Conservation (phyloP, 2,888 invertebrate genomes). For the Harpagoxenus sublaevis region DNA sequence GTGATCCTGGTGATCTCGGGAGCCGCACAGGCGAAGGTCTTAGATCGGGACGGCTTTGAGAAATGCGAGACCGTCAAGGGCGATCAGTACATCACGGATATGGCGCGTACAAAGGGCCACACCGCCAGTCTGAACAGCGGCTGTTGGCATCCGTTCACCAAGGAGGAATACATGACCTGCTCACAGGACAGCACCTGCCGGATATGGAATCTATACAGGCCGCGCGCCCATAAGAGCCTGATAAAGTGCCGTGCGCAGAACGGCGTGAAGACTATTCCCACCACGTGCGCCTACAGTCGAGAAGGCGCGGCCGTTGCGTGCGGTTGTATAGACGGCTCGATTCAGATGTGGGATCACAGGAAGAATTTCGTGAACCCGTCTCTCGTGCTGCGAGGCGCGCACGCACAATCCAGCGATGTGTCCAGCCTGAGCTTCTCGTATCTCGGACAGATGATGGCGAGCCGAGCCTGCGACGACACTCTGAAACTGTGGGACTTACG, state of each 20-base stretch:
- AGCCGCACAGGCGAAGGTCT: slow-evolving; percentile 96
- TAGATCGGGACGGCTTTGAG: slow-evolving; percentile 98
- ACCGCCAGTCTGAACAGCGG: slow-evolving; percentile 95
- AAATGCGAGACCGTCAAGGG: slow-evolving; percentile 90
- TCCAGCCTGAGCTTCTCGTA: slow-evolving; percentile 96
- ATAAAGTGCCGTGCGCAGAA: slow-evolving; percentile 96
- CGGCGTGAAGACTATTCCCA: slow-evolving; percentile 95
- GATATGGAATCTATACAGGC: slow-evolving; percentile 95
- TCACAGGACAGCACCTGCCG: slow-evolving; percentile 97
- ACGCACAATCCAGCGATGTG: slow-evolving; percentile 93
- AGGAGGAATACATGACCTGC: slow-evolving; percentile 97
- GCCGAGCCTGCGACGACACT: slow-evolving; percentile 96
- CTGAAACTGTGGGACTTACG: slow-evolving; percentile 98
- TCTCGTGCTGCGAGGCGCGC: slow-evolving; percentile 92
- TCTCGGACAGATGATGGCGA: slow-evolving; percentile 92
- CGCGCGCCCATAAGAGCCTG: slow-evolving; percentile 92
- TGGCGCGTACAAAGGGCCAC: slow-evolving; percentile 97
- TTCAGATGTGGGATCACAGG: slow-evolving; percentile 99
- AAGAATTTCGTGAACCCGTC: slow-evolving; percentile 96
- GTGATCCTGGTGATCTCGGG: slow-evolving; percentile 97
- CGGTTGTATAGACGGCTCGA: slow-evolving; percentile 97
- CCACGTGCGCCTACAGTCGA: slow-evolving; percentile 93
- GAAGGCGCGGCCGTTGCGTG: slow-evolving; percentile 96
- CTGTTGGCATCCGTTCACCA: slow-evolving; percentile 96
- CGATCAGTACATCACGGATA: slow-evolving; percentile 98